Conservation (phyloP, 2,888 invertebrate species). For the Stenurella melanura region DNA sequence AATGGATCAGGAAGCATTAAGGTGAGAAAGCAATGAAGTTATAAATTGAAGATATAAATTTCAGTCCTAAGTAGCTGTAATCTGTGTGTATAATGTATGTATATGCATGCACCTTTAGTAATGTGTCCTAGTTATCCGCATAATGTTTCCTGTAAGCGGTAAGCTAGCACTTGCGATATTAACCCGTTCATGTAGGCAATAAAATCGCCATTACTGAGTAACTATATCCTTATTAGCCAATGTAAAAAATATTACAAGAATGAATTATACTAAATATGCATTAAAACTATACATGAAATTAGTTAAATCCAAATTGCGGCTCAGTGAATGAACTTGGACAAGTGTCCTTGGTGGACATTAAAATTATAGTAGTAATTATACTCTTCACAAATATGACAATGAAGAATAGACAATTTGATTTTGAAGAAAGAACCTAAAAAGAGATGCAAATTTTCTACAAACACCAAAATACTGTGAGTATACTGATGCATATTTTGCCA, state of each 20-base stretch:
- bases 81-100: slow-evolving; percentile 39
- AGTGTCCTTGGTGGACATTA: no score
- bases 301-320: background rate
- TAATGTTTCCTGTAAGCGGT: slow-evolving; percentile 37
- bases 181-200: slow-evolving; percentile 2
- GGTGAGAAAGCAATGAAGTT: slow-evolving; percentile 42
- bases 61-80: slow-evolving; percentile 31
- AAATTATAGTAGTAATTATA: no score
- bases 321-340: no score
- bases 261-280: background rate
- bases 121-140: slow-evolving; percentile 35
- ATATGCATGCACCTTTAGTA: slow-evolving; percentile 38
- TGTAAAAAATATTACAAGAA: background rate
- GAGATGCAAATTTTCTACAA: no score
- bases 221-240: slow-evolving; percentile 25
- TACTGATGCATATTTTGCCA: no score
- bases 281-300: background rate
- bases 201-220: slow-evolving; percentile 13
- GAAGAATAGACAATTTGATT: no score
- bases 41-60: slow-evolving; percentile 47
- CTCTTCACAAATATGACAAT: no score
- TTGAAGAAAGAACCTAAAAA: no score
- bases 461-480: no score
- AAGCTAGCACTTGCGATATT: slow-evolving; percentile 14
- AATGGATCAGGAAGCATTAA: slow-evolving; percentile 39